phyloP scores from a whole-genome alignment of 2,113 vertebrate genomes.

The Caracal caracal region DNA sequence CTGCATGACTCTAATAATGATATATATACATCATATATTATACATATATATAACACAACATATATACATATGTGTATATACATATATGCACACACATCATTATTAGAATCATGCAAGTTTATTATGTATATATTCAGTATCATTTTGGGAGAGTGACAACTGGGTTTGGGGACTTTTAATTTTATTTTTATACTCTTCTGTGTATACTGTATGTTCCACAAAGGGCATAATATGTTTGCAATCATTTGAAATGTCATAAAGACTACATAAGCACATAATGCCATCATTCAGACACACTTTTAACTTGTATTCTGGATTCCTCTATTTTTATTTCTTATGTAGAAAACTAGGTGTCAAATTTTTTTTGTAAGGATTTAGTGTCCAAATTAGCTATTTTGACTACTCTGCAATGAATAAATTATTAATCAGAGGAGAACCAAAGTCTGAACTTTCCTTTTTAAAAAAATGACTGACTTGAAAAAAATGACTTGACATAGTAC shows the following conservation, averaged over 20 bases:
- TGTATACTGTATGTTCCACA: background rate
- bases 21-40: background rate
- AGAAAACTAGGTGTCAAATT: background rate
- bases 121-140: background rate
- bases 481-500: background rate
- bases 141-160: background rate
- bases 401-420: background rate
- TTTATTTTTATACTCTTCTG: background rate
- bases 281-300: background rate
- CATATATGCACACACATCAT: background rate
- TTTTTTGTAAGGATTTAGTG: background rate
- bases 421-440: background rate
- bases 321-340: background rate
- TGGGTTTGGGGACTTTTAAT: background rate
- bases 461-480: background rate
- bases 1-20: background rate
- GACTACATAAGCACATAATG: background rate
- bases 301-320: background rate
- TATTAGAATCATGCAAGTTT: background rate
- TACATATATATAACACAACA: background rate
- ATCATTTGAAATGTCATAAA: background rate
- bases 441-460: background rate
- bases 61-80: background rate
- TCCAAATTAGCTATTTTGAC: background rate
- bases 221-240: background rate